Evolutionary conservation across 2,113 vertebrate genomes (phyloP).

Genomic region (Gorsachius goisagi): DNA sequence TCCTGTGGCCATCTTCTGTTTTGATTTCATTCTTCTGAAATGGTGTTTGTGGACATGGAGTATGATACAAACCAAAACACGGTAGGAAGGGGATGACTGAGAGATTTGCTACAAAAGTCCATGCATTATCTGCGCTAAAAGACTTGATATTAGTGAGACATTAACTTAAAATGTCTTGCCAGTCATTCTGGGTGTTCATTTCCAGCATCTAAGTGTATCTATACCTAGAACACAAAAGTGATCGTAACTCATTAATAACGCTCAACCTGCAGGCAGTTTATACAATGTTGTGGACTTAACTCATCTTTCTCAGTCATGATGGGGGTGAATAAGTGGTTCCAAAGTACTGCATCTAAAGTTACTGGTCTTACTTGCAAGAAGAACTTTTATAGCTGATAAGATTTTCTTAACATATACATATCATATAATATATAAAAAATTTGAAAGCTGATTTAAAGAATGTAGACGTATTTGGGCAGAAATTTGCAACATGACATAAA

Average conservation of each 20-base stretch:
- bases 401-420: background rate
- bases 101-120: background rate
- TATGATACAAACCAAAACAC: background rate
- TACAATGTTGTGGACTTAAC: background rate
- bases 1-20: background rate
- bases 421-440: background rate
- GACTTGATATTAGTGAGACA: background rate
- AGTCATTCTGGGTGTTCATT: background rate
- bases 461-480: background rate
- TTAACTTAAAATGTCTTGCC: background rate
- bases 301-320: background rate
- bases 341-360: background rate
- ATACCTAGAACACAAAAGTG: background rate
- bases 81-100: background rate
- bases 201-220: background rate
- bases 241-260: background rate
- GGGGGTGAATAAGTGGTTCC: background rate
- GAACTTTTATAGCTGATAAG: background rate
- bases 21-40: background rate
- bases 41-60: background rate
- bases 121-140: background rate
- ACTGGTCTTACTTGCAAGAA: background rate
- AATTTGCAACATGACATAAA: background rate
- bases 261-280: background rate
- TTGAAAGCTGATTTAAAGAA: background rate